Base-by-base conservation (phyloP, 37 sponge, comb jelly and placozoan species). In the Mnemiopsis leidyi region DNA sequence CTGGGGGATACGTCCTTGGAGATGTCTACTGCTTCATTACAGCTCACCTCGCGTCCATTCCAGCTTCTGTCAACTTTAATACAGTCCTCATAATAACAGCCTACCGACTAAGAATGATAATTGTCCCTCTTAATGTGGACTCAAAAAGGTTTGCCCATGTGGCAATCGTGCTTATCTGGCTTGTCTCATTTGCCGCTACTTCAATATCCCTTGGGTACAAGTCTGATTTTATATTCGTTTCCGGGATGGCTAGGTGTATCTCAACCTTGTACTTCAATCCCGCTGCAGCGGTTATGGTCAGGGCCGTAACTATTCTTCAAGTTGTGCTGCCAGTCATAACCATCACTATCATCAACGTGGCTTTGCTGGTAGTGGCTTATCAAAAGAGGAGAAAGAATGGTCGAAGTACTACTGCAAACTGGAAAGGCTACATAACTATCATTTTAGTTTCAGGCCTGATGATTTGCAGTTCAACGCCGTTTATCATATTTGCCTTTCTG, bases 11-110 rank as follows among this genome's bases (percentile, higher is more conserved):
- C n/a, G n/a, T 69, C 2, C 73, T 69, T 21, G 73, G 73, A 3
- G 73, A 69, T 3, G n/a, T 69, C n/a, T 69, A 69, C 73, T 69
- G 73, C 73, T 69, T 69, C 73, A 69, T 69, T 25, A 69, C 2
- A 1, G 73, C 73, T 3, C 73, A 69, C n/a, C 73, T 69, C 23
- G 73, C 73, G 29, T 69, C 21, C 73, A 69, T 69, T 3, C 73
- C 73, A 16, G 73, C 24, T 25, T 2, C 73, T 69, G 28, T 69
- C 9, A 69, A 69, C 73, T 28, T 3, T 25, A 16, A n/a, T 25
- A 69, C 73, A 2, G 73, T 69, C n/a, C 73, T 69, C 24, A 25
- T 25, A 16, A 69, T 69, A 5, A 69, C 73, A 21, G 24, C 73
- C n/a, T 25, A 69, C n/a, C 9, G 73, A 25, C 73, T 69, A 16